phyloP scores from a whole-genome alignment of 2,888 invertebrate genomes.

The Apodemia arnacis region DNA sequence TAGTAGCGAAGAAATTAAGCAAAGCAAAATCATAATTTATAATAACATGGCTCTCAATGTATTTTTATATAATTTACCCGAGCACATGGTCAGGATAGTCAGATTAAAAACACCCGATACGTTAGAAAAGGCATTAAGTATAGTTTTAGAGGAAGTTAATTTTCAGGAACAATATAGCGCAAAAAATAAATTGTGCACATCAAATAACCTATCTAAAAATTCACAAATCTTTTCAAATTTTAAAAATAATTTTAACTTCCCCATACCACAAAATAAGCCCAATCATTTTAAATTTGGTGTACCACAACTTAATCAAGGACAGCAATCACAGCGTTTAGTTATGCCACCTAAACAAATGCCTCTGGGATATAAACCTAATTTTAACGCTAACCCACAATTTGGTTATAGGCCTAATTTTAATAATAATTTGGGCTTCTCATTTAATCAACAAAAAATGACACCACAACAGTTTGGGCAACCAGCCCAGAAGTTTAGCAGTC shows the following conservation, averaged over 20 bases:
- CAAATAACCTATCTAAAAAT: background rate
- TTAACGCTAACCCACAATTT: constrained; percentile 10
- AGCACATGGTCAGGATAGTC: background rate
- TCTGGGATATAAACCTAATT: background rate
- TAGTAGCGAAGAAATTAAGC: no score
- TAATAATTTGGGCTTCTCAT: background rate
- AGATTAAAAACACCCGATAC: background rate
- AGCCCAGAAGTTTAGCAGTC: background rate
- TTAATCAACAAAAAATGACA: constrained; percentile 5
- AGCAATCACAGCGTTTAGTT: background rate
- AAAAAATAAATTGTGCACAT: constrained; percentile 16
- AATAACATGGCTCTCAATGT: no score
- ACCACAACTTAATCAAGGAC: background rate
- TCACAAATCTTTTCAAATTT: background rate
- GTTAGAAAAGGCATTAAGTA: constrained; percentile 22
- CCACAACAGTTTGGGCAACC: constrained; percentile 24
- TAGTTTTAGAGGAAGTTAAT: constrained; percentile 36
- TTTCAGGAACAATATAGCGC: constrained; percentile 27
- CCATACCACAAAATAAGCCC: background rate
- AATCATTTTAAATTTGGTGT: background rate
- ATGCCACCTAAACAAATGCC: background rate
- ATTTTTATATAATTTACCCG: no score
- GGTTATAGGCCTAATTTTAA: constrained; percentile 26
- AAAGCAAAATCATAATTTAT: no score
- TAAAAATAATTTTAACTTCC: background rate